A percentile compares a stretch with the other conserved stretches of the same genome.
Evolutionary conservation across 2,113 vertebrate species (phyloP).

Genomic region (Leptobrachium ailaonicum): DNA sequence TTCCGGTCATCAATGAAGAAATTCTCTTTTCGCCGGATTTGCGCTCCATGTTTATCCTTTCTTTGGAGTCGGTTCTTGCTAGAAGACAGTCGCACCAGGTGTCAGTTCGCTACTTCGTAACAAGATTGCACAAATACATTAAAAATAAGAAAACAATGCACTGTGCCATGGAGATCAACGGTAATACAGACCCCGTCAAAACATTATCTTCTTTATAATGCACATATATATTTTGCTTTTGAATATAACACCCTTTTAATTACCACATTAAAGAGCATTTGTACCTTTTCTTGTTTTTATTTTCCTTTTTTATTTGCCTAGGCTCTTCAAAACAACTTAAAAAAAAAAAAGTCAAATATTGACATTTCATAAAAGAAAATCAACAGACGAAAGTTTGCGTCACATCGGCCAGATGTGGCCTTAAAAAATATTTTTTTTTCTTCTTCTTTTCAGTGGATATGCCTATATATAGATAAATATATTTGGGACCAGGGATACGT

Average conservation of each 20-base stretch:
- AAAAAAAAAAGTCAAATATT: neutral
- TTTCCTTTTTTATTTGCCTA: conserved; percentile 41
- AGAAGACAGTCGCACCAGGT: too few relatives aligned
- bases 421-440: neutral
- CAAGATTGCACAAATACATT: too few relatives aligned
- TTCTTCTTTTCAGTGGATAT: neutral
- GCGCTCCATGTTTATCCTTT: too few relatives aligned
- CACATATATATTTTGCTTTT: too few relatives aligned
- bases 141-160: too few relatives aligned
- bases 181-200: too few relatives aligned
- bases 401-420: conserved; percentile 18
- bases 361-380: neutral
- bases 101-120: too few relatives aligned
- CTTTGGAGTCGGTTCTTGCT: too few relatives aligned
- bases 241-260: neutral
- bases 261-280: neutral
- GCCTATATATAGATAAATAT: conserved; percentile 3
- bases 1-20: too few relatives aligned
- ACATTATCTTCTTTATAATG: too few relatives aligned
- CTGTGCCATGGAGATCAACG: too few relatives aligned
- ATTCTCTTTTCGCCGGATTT: too few relatives aligned
- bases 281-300: neutral
- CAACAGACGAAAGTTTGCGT: neutral
- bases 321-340: conserved; percentile 17
- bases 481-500: neutral